These are phyloP conservation scores for Otocyon megalotis DNA, from an alignment of 2,113 vertebrate genomes.

Conservation along the genomic window DNA sequence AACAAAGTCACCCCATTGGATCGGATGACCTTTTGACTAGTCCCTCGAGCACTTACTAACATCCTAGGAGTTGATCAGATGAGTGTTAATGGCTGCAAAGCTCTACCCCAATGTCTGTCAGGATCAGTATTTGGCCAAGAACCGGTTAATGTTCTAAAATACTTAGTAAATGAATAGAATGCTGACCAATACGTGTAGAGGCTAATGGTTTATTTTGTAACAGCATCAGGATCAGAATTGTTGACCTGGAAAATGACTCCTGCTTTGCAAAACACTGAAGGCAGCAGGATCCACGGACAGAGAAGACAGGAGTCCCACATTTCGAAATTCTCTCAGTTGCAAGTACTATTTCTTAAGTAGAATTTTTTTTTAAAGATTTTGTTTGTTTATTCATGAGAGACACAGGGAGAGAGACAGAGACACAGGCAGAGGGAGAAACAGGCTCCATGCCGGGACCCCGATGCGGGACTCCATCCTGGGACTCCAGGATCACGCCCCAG, in stretches of 20 bases:
- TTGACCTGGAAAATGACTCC: conserved; percentile 45
- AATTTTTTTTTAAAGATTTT: background rate
- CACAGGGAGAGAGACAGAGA: too few relatives aligned
- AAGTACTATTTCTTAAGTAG: background rate
- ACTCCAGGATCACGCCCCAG: too few relatives aligned
- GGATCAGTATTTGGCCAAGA: background rate
- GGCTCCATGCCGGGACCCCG: too few relatives aligned
- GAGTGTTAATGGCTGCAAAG: background rate
- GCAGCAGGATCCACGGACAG: background rate
- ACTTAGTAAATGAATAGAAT: background rate
- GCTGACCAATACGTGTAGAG: background rate
- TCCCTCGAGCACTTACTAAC: background rate
- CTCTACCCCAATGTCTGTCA: too few relatives aligned
- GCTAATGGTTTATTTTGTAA: background rate
- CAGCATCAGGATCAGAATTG: background rate
- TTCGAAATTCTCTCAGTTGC: background rate
- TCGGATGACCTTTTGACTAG: background rate
- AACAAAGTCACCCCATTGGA: background rate
- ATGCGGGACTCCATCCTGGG: too few relatives aligned
- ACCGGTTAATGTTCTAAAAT: conserved; percentile 3
- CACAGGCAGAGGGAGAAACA: too few relatives aligned
- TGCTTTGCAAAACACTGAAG: background rate
- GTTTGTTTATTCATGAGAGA: too few relatives aligned
- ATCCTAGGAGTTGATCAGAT: background rate
- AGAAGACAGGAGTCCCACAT: background rate